These are phyloP conservation scores for Ostrea denselamellosa DNA, from an alignment of 1,140 invertebrate species.

Conservation along the genomic window DNA sequence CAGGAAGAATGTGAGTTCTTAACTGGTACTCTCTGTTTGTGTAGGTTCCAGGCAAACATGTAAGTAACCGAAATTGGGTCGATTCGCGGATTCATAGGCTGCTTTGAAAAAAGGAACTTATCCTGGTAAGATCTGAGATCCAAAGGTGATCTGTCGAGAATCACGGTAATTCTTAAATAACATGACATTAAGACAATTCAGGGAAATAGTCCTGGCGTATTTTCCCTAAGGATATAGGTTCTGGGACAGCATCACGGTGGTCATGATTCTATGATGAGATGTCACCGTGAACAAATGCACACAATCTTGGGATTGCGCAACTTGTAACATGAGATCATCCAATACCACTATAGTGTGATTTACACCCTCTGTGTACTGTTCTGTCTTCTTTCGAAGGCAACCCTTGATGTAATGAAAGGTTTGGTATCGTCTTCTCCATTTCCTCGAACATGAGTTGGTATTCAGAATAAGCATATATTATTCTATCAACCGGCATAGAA, in stretches of 20 bases:
- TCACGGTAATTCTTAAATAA: slow-evolving; percentile 56
- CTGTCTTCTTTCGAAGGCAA: slow-evolving; percentile 41
- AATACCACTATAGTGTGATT: slow-evolving; percentile 23
- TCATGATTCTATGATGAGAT: slow-evolving; percentile 39
- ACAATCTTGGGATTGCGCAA: slow-evolving; percentile 34
- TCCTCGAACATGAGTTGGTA: slow-evolving; percentile 50
- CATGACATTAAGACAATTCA: slow-evolving; percentile 51
- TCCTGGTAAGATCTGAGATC: slow-evolving; percentile 51
- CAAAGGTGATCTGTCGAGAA: slow-evolving; percentile 53
- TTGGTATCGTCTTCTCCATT: slow-evolving; percentile 44
- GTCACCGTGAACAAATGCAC: slow-evolving; percentile 25
- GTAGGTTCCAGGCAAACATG: slow-evolving; percentile 44
- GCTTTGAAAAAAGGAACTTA: slow-evolving; percentile 39
- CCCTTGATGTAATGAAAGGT: slow-evolving; percentile 46
- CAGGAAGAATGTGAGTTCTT: slow-evolving; percentile 49
- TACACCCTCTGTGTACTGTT: slow-evolving; percentile 31
- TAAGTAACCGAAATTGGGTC: slow-evolving; percentile 41
- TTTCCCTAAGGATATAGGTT: slow-evolving; percentile 48
- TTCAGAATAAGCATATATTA: slow-evolving; percentile 53
- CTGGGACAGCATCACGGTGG: slow-evolving; percentile 44
- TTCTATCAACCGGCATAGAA: slow-evolving; percentile 12
- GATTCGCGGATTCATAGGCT: slow-evolving; percentile 45
- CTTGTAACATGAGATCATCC: slow-evolving; percentile 40
- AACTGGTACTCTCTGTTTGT: slow-evolving; percentile 45
- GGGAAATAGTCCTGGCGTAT: slow-evolving; percentile 51